Evolutionary conservation across 2,113 vertebrate species (phyloP).

Genomic region (Chascanopsetta lugubris): DNA sequence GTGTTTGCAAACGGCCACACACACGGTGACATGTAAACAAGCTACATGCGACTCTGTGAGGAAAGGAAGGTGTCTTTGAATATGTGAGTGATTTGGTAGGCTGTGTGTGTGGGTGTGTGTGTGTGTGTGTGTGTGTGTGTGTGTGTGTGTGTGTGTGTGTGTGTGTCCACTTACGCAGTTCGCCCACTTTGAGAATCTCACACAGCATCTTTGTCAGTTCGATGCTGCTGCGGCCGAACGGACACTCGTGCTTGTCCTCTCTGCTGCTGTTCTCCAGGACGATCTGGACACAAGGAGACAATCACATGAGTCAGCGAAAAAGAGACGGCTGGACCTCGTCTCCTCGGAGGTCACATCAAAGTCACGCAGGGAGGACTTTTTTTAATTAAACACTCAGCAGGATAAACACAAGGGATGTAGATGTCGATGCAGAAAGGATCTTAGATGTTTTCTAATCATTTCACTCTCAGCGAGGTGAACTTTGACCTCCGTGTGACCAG

Average conservation of each 20-base stretch:
- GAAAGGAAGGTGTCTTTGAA: slow-evolving; percentile 2
- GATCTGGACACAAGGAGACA: slow-evolving; percentile 81
- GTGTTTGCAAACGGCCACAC: background rate
- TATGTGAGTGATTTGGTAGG: background rate
- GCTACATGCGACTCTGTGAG: background rate
- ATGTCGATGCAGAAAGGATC: too few relatives aligned
- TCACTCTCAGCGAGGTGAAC: too few relatives aligned
- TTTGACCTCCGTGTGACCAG: too few relatives aligned
- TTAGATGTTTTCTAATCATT: too few relatives aligned
- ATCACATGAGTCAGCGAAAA: background rate
- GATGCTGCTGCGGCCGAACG: slow-evolving; percentile 97
- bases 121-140: background rate
- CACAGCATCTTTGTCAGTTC: slow-evolving; percentile 99
- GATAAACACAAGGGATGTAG: too few relatives aligned
- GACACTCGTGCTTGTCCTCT: slow-evolving; percentile 98
- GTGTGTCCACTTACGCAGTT: slow-evolving; percentile 90
- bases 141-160: background rate
- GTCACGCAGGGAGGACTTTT: too few relatives aligned
- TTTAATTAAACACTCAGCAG: background rate
- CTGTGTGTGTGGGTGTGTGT: background rate
- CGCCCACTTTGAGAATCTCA: slow-evolving; percentile 97
- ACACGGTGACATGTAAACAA: background rate
- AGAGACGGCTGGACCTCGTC: background rate
- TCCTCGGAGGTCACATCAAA: background rate
- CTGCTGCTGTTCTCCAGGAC: slow-evolving; percentile 98